These are phyloP conservation scores for Passer montanus DNA, from an alignment of 2,113 vertebrate species.

Conservation along the genomic window DNA sequence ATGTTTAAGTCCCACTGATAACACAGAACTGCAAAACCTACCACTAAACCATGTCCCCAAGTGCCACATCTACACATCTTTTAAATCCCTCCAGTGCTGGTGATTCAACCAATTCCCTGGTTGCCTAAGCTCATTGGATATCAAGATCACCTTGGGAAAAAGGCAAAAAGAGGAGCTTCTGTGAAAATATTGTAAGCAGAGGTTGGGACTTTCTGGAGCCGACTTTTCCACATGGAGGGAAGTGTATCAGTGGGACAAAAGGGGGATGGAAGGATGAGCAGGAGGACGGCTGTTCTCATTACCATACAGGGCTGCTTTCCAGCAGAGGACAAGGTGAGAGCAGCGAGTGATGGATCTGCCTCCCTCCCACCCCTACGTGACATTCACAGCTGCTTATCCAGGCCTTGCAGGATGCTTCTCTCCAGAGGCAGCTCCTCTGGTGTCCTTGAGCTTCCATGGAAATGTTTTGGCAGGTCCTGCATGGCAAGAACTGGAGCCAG, in stretches of 20 bases:
- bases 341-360: background rate
- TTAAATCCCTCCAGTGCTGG: background rate
- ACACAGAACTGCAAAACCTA: background rate
- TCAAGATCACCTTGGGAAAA: background rate
- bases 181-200: background rate
- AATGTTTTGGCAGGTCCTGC: background rate
- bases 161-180: background rate
- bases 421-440: background rate
- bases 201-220: background rate
- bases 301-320: background rate
- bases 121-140: background rate
- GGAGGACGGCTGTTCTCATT: background rate
- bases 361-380: background rate
- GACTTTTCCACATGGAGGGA: background rate
- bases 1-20: background rate
- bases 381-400: background rate
- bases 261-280: background rate
- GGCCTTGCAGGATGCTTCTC: background rate
- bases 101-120: background rate
- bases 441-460: background rate
- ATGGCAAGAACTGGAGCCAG: background rate
- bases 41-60: background rate
- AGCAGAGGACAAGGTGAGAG: constrained; percentile 28
- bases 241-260: background rate
- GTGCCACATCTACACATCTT: background rate